These are phyloP conservation scores for Cryptoleucopteryx plumbea DNA, from an alignment of 2,113 vertebrate species.

Conservation along the genomic window DNA sequence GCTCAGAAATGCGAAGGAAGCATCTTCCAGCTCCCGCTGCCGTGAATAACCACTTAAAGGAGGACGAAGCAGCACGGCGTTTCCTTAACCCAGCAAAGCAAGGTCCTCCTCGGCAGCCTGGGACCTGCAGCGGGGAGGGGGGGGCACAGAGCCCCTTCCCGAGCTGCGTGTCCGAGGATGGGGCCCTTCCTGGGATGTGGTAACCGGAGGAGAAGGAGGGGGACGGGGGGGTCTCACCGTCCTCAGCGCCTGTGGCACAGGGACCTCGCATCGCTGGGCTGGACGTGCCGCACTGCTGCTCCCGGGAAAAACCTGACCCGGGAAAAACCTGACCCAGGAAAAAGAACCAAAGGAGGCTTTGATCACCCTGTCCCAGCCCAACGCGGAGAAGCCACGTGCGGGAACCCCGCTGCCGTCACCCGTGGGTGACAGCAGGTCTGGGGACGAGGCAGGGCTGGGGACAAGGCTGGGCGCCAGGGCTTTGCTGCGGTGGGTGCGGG, in stretches of 20 bases:
- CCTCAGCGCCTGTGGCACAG: neutral
- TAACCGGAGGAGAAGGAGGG: neutral
- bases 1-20: neutral
- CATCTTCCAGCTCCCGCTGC: neutral
- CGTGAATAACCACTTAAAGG: neutral
- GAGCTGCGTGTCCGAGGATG: neutral
- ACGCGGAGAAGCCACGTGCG: neutral
- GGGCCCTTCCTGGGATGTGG: neutral
- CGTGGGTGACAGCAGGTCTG: neutral
- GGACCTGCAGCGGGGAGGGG: no score
- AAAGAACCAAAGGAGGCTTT: neutral
- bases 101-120: neutral
- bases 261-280: neutral
- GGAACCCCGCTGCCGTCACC: neutral
- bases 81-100: neutral
- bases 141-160: neutral
- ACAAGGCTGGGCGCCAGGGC: neutral
- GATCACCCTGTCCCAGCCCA: neutral
- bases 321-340: neutral
- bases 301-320: no score
- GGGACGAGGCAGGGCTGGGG: no score
- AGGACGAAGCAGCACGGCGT: neutral
- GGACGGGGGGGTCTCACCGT: neutral
- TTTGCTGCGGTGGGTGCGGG: neutral
- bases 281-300: neutral